Evolutionary conservation across 2,888 invertebrate species (phyloP), one percentile per base, ranked within the genome.

Genomic region (Hermodice carunculata): DNA sequence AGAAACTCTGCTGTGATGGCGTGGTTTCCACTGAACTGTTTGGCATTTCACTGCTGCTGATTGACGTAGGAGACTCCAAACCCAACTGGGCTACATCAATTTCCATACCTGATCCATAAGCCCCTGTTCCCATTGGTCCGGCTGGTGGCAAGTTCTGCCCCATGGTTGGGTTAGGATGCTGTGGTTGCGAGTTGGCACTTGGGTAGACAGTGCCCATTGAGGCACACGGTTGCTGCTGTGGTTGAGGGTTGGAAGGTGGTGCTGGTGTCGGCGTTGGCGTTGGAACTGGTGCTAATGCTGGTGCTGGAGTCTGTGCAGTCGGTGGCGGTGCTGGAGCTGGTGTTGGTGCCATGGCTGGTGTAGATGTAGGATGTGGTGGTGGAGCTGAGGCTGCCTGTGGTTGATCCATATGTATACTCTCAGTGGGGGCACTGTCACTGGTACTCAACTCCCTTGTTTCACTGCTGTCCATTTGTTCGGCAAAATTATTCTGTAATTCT

Each of bases 61-160:
- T 94, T 43, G 94, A 94, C 0, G 94, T 92, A 0, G 96, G 95
- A 0, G 95, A 95, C 83, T 95, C 95, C 70, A 96, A 87, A 0
- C 93, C 94, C 64, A 95, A 85, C 81, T 94, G 93, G 63, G 91
- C 91, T 1, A 94, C 94, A 83, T 60, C 52, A 40, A 60, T 51
- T 3, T 60, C 60, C 53, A 52, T 34, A 3, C 32, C 31, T n/a
- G n/a, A n/a, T 14, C 34, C 43, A 26, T 34, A 60, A 6, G 24
- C n/a, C 26, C 37, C 32, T 17, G 53, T 53, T 24, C 32, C 26
- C 14, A 29, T 51, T 19, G 53, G 53, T 14, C 42, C 42, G n/a
- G 54, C 42, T n/a, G 54, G 42, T 8, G 54, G 54, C 52, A 52
- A 22, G 52, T 29, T 31, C 24, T 40, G 54, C 2, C 42, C 40